Conservation (phyloP, 2,113 vertebrate species). For the Alaudala cheleensis region DNA sequence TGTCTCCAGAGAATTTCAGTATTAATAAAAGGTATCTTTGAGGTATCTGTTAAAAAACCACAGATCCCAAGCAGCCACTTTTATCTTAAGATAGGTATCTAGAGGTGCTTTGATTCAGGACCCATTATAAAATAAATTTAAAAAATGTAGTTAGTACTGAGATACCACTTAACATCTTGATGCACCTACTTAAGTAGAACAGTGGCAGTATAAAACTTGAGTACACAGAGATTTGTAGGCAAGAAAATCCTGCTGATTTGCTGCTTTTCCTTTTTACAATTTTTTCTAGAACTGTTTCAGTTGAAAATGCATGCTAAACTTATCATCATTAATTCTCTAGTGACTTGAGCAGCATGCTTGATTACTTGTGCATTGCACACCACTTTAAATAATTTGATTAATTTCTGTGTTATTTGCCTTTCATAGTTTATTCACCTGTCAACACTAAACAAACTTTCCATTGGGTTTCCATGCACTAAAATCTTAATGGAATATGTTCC, state of each 20-base stretch:
- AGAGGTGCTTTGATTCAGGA: background rate
- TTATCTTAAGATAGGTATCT: background rate
- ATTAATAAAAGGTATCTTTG: background rate
- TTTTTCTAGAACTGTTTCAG: background rate
- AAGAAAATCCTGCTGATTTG: background rate
- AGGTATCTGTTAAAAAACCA: background rate
- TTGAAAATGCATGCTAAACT: background rate
- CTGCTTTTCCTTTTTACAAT: background rate
- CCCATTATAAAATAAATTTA: background rate
- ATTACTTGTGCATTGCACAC: background rate
- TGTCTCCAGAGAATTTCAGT: background rate
- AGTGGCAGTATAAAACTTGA: background rate
- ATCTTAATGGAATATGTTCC: background rate
- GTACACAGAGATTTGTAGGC: background rate
- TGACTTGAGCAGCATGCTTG: background rate
- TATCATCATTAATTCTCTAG: background rate
- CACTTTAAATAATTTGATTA: background rate
- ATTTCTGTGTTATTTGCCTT: background rate
- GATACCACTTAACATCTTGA: background rate
- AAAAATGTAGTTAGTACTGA: background rate
- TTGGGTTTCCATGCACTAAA: background rate
- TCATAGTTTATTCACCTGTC: background rate
- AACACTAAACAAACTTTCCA: background rate
- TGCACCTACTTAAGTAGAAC: background rate
- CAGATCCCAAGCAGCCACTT: background rate